These are phyloP conservation scores for Drosophila eugracilis DNA, from an alignment of 1,140 invertebrate species.

Conservation along the genomic window DNA sequence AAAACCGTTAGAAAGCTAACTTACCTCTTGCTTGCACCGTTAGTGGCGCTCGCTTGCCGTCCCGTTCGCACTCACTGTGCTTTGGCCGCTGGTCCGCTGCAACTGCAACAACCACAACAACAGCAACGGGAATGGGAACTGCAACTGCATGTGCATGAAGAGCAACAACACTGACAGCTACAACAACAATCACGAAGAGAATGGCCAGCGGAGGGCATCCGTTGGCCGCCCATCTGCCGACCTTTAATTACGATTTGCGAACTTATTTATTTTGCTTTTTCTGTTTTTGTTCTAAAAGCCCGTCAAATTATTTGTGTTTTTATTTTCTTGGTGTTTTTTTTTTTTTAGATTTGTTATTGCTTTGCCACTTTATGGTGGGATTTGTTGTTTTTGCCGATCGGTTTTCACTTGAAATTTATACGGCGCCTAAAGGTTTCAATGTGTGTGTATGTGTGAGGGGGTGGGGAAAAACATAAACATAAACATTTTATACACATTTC, in stretches of 20 bases:
- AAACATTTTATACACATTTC: conserved; percentile 54
- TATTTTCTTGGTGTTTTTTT: too few relatives aligned
- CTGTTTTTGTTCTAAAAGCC: conserved; percentile 3
- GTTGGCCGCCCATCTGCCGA: conserved; percentile 37
- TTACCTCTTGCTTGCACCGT: conserved; percentile 33
- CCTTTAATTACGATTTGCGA: neutral
- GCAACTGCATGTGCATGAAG: conserved; percentile 12
- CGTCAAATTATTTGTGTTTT: conserved; percentile 6
- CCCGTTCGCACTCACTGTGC: conserved; percentile 35
- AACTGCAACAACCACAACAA: conserved; percentile 21
- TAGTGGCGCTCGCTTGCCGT: conserved; percentile 17
- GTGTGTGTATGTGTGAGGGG: neutral
- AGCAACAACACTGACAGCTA: conserved; percentile 12
- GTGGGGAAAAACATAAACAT: conserved; percentile 33
- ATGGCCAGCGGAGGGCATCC: conserved; percentile 42
- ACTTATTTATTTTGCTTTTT: neutral
- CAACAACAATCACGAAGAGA: neutral
- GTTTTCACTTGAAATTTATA: conserved; percentile 24
- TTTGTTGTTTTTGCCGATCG: conserved; percentile 33
- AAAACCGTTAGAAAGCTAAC: conserved; percentile 22
- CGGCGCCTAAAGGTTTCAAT: neutral
- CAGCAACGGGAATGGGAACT: conserved; percentile 6
- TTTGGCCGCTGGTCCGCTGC: conserved; percentile 10
- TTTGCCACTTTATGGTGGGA: conserved; percentile 18
- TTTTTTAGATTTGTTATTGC: conserved; percentile 8